A percentile compares a stretch with the other conserved stretches of the same genome.
Evolutionary conservation across 2,797 vertebrate species (phyloP).

Genomic region (Muscicapa striata): DNA sequence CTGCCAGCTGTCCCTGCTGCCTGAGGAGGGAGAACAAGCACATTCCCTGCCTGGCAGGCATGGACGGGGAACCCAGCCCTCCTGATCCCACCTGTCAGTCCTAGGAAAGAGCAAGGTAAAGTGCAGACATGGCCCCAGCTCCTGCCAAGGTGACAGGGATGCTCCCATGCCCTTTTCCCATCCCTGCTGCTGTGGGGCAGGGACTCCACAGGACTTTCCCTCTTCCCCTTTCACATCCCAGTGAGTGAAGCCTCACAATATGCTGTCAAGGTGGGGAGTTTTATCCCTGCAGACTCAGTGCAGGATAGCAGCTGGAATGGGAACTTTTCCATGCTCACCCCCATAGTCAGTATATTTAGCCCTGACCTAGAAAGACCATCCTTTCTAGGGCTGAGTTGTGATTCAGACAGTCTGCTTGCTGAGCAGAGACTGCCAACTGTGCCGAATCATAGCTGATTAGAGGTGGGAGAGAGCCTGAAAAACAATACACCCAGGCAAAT

Average conservation of each 20-base stretch:
- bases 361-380: conserved; percentile 66
- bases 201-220: background rate
- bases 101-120: background rate
- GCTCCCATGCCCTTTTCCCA: background rate
- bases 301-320: conserved; percentile 41
- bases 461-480: conserved; percentile 60
- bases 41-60: background rate
- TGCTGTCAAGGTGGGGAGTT: background rate
- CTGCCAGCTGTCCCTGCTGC: background rate
- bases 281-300: background rate
- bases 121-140: background rate
- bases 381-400: conserved; percentile 70
- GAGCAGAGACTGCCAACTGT: conserved; percentile 60
- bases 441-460: conserved; percentile 58
- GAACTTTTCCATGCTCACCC: conserved; percentile 62
- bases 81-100: background rate
- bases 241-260: background rate
- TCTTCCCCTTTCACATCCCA: background rate
- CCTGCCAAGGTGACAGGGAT: background rate
- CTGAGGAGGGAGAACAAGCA: background rate
- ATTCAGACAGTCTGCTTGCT: conserved; percentile 68
- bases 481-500: conserved; percentile 52
- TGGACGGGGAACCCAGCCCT: background rate
- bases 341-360: conserved; percentile 58
- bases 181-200: accelerated